These are phyloP conservation scores for Malacoraja senta DNA, from an alignment of 2,797 vertebrate species.

Conservation along the genomic window DNA sequence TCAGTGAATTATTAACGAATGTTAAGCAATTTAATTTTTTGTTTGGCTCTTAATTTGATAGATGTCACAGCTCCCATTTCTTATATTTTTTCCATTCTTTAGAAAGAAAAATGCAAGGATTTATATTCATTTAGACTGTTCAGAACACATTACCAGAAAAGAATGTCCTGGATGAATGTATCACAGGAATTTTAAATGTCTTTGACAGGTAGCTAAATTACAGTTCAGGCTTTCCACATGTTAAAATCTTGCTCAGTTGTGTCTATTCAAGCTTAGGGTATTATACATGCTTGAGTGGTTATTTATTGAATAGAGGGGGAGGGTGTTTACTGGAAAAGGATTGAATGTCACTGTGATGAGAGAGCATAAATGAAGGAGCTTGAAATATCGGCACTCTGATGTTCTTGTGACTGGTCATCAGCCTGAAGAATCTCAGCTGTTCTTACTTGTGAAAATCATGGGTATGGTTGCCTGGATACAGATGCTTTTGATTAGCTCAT, in stretches of 20 bases:
- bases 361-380: constrained; percentile 53
- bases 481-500: constrained; percentile 54
- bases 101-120: neutral
- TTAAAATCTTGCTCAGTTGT: constrained; percentile 5
- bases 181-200: neutral
- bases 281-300: constrained; percentile 46
- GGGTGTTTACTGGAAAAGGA: constrained; percentile 37
- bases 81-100: neutral
- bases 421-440: constrained; percentile 56
- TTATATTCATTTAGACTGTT: neutral
- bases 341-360: constrained; percentile 47
- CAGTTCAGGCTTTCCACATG: constrained; percentile 7
- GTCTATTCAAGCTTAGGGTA: constrained; percentile 35
- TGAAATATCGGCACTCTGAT: constrained; percentile 49
- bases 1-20: constrained; percentile 3
- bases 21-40: neutral
- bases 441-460: constrained; percentile 56
- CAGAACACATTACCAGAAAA: constrained; percentile 10
- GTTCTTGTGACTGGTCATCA: constrained; percentile 46
- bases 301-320: constrained; percentile 45
- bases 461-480: constrained; percentile 69
- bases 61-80: neutral
- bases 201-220: constrained; percentile 8
- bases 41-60: constrained; percentile 18
- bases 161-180: constrained; percentile 35